A percentile compares a stretch with the other conserved stretches of the same genome.
phyloP scores from a whole-genome alignment of 1,140 invertebrate species.

The Lepidurus arcticus region DNA sequence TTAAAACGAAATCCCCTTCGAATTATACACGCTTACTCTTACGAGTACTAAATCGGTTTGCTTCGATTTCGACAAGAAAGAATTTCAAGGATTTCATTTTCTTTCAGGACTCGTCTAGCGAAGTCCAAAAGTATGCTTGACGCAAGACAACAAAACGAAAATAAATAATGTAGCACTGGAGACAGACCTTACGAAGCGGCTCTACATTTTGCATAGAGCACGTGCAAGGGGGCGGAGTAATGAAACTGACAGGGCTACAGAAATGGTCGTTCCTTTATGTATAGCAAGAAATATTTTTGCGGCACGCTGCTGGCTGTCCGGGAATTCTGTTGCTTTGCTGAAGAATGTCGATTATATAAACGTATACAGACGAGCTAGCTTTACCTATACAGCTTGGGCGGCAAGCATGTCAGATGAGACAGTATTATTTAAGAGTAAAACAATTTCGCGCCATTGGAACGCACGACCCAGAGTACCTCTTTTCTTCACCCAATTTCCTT shows the following conservation, averaged over 20 bases:
- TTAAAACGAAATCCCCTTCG: background rate
- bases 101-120: background rate
- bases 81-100: background rate
- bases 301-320: too few species aligned
- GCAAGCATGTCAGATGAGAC: too few species aligned
- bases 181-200: constrained; percentile 13
- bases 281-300: background rate
- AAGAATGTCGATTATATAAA: too few species aligned
- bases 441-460: too few species aligned
- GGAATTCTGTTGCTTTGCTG: too few species aligned
- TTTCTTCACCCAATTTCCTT: too few species aligned
- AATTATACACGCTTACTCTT: background rate
- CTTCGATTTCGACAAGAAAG: background rate
- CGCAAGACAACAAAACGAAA: background rate
- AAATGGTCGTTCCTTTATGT: background rate
- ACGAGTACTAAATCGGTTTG: constrained; percentile 1
- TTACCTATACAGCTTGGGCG: too few species aligned
- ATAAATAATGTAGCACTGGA: background rate
- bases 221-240: constrained; percentile 16
- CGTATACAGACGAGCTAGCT: too few species aligned
- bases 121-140: background rate
- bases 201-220: constrained; percentile 13
- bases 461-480: too few species aligned
- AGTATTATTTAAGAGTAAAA: too few species aligned
- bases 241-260: constrained; percentile 18